Base-by-base conservation (phyloP, 2,113 vertebrate genomes). In the Strigops habroptila region DNA sequence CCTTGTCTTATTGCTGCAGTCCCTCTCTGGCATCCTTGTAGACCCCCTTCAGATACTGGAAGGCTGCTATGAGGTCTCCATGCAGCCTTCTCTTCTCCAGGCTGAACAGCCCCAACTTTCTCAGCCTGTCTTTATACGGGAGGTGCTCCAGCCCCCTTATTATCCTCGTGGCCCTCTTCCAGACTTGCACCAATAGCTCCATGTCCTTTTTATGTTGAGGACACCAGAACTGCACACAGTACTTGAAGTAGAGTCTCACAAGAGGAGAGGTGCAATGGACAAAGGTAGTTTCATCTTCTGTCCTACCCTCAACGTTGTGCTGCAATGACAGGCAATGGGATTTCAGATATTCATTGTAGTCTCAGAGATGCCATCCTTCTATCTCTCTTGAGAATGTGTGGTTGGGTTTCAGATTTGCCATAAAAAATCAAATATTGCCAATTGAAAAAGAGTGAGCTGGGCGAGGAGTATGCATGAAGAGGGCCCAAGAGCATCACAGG, bases 401-500 rank as follows among this genome's bases (percentile, higher is more conserved):
- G 6, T 27, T 84, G 14, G 14, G 23, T 64, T 79, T 73, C 67
- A 79, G 4, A 35, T 76, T 76, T 87, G n/a, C 13, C 5, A 48
- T 27, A 82, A 82, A 33, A 12, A 8, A 1, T 2, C 31, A 13
- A 21, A 23, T 59, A 14, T 73, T 88, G 14, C 10, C 31, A 70
- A 9, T 63, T 77, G 28, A 27, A 53, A 70, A 53, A 31, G 10
- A 39, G 19, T 57, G 18, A 88, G 21, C 12, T 88, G 63, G 5
- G 6, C 43, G 49, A 41, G 30, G 30, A 76, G 41, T 12, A 1
- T 77, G 44, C 16, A 22, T 48, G 48, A 64, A 17, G 19, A 84
- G 16, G 53, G 43, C 4, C 51, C 46, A 12, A 0, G 0, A 48
- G 8, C 5, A 5, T 30, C 55, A 55, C 31, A 51, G 43, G 49